These are phyloP conservation scores for Drosophila anceps DNA, from an alignment of 2,888 invertebrate genomes.

Conservation along the genomic window DNA sequence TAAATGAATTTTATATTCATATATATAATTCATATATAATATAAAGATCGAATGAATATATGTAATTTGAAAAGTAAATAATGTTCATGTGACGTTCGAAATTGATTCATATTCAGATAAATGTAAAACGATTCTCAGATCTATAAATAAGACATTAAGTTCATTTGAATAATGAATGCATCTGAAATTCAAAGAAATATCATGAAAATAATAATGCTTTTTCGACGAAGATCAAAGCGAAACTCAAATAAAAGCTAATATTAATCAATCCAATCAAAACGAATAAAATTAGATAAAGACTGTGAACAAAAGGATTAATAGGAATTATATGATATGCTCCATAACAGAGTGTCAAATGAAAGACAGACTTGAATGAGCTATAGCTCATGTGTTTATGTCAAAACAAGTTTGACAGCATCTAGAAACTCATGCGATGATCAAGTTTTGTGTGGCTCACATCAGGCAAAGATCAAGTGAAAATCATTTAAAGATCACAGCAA, in stretches of 20 bases:
- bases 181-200: not conserved
- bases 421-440: not conserved
- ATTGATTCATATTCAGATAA: not conserved
- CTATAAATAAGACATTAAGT: not conserved
- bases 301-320: not conserved
- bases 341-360: slow-evolving; percentile 1
- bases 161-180: not conserved
- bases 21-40: too few species aligned
- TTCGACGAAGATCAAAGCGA: not conserved
- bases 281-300: not conserved
- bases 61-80: not conserved
- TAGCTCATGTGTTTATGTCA: not conserved
- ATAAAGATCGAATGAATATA: not conserved
- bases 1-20: too few species aligned
- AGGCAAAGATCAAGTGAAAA: not conserved
- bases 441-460: not conserved
- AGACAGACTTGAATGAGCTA: not conserved
- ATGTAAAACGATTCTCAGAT: not conserved
- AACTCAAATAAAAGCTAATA: not conserved
- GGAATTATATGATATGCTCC: not conserved
- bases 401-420: slow-evolving; percentile 4
- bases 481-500: not conserved
- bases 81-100: not conserved
- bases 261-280: not conserved
- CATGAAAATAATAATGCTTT: not conserved